Conservation (phyloP, 2,888 invertebrate genomes). For the Dermolepida albohirtum region DNA sequence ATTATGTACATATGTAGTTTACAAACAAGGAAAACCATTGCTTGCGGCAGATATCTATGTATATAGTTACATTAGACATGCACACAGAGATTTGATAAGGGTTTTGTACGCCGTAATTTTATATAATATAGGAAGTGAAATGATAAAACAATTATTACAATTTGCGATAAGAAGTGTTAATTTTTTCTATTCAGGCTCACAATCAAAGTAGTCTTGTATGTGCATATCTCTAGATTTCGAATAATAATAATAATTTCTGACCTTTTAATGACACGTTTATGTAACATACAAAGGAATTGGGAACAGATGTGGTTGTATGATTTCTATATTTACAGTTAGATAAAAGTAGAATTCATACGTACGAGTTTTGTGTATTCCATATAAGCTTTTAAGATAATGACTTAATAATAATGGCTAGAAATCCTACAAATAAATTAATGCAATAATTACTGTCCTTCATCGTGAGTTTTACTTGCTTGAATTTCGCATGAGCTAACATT, state of each 20-base stretch:
- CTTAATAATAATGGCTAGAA: too few species aligned
- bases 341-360: conserved; percentile 7
- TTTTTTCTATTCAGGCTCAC: background rate
- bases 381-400: too few species aligned
- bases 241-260: conserved; percentile 19
- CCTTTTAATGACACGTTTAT: conserved; percentile 32
- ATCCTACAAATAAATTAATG: too few species aligned
- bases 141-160: conserved; percentile 30
- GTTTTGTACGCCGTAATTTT: conserved; percentile 32
- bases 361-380: too few species aligned
- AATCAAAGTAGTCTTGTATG: background rate
- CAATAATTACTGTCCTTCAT: too few species aligned
- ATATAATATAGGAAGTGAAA: conserved; percentile 35
- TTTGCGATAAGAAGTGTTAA: conserved; percentile 17
- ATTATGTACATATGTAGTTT: too few species aligned
- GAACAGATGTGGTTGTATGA: conserved; percentile 30
- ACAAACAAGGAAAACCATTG: too few species aligned
- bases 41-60: too few species aligned
- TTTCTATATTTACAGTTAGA: conserved; percentile 31
- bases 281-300: conserved; percentile 23
- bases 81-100: conserved; percentile 20
- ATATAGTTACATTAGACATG: background rate
- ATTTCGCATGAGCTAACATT: too few species aligned
- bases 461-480: too few species aligned
- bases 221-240: conserved; percentile 8